Evolutionary conservation across 2,113 vertebrate genomes (phyloP), one percentile per base, ranked within the genome.

Genomic region (Ramphastos sulfuratus): DNA sequence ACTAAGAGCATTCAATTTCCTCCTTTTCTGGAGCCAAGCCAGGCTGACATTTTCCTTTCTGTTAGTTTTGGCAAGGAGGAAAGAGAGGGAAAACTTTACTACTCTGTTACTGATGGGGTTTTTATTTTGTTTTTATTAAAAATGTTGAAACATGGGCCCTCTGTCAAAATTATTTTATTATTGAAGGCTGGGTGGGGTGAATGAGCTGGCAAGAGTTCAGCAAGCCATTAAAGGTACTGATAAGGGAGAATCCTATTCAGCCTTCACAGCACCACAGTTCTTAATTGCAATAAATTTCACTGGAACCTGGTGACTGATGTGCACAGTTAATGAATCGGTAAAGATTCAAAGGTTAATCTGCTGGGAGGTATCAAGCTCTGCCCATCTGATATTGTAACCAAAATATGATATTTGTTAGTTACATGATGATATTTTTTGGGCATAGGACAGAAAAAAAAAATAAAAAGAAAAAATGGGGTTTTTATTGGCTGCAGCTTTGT

Each of bases 121-220:
- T 98, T 97, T 98, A 98, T 97, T 98, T 98, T 98, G 98, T 98
- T 98, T 98, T 98, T 98, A 98, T 98, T 98, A 98, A 98, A 98
- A 98, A 98, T 97, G 97, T 98, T 98, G 97, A 98, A 98, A 98
- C 97, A 97, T 97, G 96, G 97, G 97, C 96, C 55, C 90, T 97
- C 85, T 97, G 97, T 98, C 98, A 98, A 98, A 98, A 98, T 98
- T 97, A 98, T 97, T 98, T 98, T 98, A 97, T 98, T 98, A 98
- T 98, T 97, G 97, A 97, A 98, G 94, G 92, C 96, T 98, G 96
- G 98, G 98, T 97, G 97, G 97, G 96, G 97, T 97, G 96, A 98
- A 97, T 92, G 97, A 97, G 96, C 95, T 98, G 97, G 97, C 97
- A 93, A 85, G 87, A 95, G 85, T 97, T 97, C 97, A 97, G 97